Percentiles rank a stretch among this genome's conserved stretches.
Evolutionary conservation across 2,888 invertebrate species (phyloP).

Genomic region (Tholera decimalis): DNA sequence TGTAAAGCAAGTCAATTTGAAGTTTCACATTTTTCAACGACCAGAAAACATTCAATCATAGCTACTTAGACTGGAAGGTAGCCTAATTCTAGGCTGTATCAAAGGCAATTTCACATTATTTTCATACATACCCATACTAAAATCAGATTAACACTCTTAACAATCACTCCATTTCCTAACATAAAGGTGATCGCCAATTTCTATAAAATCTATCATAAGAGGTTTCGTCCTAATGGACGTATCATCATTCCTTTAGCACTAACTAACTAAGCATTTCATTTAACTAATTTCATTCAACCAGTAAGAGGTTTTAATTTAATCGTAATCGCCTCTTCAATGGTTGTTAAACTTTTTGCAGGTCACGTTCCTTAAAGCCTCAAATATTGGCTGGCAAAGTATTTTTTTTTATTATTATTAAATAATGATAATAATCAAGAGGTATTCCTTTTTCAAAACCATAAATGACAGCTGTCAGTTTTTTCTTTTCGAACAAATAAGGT

Average conservation of each 20-base stretch:
- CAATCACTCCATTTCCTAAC: constrained; percentile 16
- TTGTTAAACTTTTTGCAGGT: not conserved
- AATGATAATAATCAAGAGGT: not conserved
- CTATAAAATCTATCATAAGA: constrained; percentile 44
- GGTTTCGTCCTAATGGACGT: constrained; percentile 8
- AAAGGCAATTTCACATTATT: constrained; percentile 9
- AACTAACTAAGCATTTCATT: not conserved
- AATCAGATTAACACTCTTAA: not conserved
- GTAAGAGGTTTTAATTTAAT: not conserved
- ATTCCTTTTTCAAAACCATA: not conserved
- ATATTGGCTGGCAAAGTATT: not conserved
- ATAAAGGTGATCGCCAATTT: constrained; percentile 11
- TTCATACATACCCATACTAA: not conserved
- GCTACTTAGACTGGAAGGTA: constrained; percentile 12
- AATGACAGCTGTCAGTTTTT: constrained; percentile 1
- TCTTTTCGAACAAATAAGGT: constrained; percentile 46
- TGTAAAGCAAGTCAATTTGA: not conserved
- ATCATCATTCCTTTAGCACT: constrained; percentile 1
- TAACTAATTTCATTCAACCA: constrained; percentile 1
- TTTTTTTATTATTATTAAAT: not conserved
- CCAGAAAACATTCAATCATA: not conserved
- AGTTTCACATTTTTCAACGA: not conserved
- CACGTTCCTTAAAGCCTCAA: not conserved
- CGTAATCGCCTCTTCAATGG: not conserved
- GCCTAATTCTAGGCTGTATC: not conserved